A percentile compares a stretch with the other conserved stretches of the same genome.
Conservation (phyloP, 2,797 vertebrate species). For the Malurus splendens region DNA sequence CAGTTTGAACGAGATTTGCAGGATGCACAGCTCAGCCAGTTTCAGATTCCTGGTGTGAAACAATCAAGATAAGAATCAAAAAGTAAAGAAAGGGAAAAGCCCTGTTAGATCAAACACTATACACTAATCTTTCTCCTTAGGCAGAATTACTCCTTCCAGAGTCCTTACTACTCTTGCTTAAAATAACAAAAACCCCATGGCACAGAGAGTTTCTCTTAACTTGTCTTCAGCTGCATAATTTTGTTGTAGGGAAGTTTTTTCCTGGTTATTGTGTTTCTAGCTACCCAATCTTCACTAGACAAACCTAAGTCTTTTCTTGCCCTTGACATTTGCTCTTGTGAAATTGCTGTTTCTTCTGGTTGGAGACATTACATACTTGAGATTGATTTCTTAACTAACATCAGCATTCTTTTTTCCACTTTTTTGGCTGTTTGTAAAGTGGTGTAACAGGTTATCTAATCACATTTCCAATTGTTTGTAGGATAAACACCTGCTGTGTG, state of each 20-base stretch:
- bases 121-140: neutral
- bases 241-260: neutral
- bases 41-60: constrained; percentile 14
- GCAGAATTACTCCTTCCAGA: neutral
- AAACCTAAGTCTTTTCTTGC: neutral
- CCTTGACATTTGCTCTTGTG: neutral
- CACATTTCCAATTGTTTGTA: neutral
- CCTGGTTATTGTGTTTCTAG: neutral
- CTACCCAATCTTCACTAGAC: neutral
- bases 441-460: neutral
- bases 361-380: neutral
- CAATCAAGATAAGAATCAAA: constrained; percentile 30
- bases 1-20: neutral
- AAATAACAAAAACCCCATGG: neutral
- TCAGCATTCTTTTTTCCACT: neutral
- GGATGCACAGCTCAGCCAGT: neutral
- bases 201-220: neutral
- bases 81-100: constrained; percentile 19
- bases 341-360: neutral
- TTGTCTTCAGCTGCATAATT: neutral
- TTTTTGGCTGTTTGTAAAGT: neutral
- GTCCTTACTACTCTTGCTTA: neutral
- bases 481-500: neutral
- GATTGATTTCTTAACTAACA: neutral
- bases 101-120: neutral